Evolutionary conservation across 2,113 vertebrate species (phyloP).

Genomic region (Hippocampus abdominalis): DNA sequence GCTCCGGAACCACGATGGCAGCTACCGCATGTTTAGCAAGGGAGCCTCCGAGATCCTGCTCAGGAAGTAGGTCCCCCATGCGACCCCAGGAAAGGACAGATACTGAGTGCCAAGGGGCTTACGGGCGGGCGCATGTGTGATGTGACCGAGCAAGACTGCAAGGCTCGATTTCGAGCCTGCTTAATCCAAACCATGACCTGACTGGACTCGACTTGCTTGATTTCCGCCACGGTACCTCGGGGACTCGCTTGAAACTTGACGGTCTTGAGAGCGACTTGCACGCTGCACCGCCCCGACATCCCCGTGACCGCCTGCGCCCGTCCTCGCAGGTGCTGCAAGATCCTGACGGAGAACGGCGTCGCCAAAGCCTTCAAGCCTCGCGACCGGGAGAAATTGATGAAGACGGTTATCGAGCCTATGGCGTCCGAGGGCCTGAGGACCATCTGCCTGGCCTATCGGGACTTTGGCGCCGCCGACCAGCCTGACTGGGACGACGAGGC

Average conservation of each 20-base stretch:
- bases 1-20: conserved; percentile 87
- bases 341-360: conserved; percentile 81
- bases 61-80: conserved; percentile 84
- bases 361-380: conserved; percentile 81
- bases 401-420: conserved; percentile 93
- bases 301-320: neutral
- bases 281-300: neutral
- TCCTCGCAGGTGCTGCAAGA: conserved; percentile 85
- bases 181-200: no score
- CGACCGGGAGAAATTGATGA: conserved; percentile 86
- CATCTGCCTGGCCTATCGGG: conserved; percentile 93
- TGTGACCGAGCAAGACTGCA: no score
- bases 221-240: no score
- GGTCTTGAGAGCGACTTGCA: neutral
- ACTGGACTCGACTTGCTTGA: no score
- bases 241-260: neutral
- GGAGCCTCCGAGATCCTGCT: conserved; percentile 97
- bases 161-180: no score
- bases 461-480: conserved; percentile 84
- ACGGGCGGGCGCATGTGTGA: no score
- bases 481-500: conserved; percentile 93
- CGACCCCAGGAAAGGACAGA: neutral
- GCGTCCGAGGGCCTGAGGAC: conserved; percentile 94
- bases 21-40: conserved; percentile 95
- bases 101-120: no score